A percentile compares a stretch with the other conserved stretches of the same genome.
Conservation (phyloP, 2,888 invertebrate species). For the Strigamia crassipes region DNA sequence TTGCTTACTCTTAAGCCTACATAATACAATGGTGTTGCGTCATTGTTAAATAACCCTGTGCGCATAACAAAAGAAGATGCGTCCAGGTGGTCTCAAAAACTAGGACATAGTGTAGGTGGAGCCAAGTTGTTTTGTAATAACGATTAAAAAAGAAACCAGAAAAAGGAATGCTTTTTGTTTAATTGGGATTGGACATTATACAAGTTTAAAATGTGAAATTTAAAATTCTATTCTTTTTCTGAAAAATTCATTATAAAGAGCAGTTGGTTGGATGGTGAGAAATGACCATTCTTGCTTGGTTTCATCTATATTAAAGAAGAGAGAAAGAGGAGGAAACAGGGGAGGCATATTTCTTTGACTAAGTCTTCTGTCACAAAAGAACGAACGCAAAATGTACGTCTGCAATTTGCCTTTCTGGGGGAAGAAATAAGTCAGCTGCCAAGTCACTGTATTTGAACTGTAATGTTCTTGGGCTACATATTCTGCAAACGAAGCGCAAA, state of each 20-base stretch:
- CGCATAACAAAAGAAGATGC: conserved; percentile 18
- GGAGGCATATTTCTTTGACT: neutral
- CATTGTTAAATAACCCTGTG: conserved; percentile 22
- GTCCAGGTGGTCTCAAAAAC: conserved; percentile 44
- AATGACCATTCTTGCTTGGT: neutral
- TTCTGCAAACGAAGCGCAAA: conserved; percentile 46
- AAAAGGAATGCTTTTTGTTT: no score
- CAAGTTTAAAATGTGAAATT: no score
- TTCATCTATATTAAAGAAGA: neutral
- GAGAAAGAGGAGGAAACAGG: conserved; percentile 19
- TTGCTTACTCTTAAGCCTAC: conserved; percentile 43
- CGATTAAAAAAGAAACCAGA: neutral
- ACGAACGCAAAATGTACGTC: conserved; percentile 34
- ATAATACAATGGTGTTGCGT: conserved; percentile 39
- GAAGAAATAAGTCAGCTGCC: conserved; percentile 36
- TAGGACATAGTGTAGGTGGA: conserved; percentile 27
- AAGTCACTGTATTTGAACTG: conserved; percentile 41
- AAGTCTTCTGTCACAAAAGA: conserved; percentile 31
- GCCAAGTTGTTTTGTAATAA: neutral
- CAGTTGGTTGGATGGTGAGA: neutral
- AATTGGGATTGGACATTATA: no score
- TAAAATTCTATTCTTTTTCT: neutral
- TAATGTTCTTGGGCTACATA: conserved; percentile 41
- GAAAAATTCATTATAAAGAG: neutral
- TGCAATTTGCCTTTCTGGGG: conserved; percentile 32